phyloP scores from a whole-genome alignment of 2,113 vertebrate species.

The Morone saxatilis region DNA sequence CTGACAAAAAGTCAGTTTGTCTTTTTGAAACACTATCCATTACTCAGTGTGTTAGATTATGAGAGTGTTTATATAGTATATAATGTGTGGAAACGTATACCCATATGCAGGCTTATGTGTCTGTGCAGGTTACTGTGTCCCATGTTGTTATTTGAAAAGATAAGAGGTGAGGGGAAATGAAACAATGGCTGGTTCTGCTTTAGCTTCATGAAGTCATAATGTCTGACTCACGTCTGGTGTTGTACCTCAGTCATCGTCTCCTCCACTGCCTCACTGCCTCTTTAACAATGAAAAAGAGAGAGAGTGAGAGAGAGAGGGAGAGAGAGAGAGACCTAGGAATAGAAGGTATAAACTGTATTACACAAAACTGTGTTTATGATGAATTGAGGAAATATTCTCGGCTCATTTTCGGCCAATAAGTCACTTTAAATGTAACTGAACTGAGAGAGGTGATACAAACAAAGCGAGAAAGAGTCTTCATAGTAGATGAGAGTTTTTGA shows the following conservation, averaged over 20 bases:
- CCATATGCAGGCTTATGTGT: neutral
- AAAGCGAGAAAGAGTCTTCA: neutral
- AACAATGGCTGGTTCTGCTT: constrained; percentile 56
- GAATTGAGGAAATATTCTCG: neutral
- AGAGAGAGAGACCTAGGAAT: no score
- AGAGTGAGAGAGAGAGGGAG: neutral
- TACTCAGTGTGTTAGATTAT: neutral
- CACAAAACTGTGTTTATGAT: neutral
- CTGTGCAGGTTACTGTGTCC: neutral
- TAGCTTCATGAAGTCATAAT: constrained; percentile 31
- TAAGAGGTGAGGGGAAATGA: constrained; percentile 49
- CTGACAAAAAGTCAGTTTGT: neutral
- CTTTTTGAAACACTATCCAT: neutral
- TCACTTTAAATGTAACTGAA: neutral
- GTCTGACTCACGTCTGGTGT: constrained; percentile 40
- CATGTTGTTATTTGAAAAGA: constrained; percentile 42
- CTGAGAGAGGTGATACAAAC: neutral
- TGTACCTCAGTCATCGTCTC: constrained; percentile 36
- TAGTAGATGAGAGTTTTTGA: neutral
- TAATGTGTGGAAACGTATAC: neutral
- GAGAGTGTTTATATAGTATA: neutral
- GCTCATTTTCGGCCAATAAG: neutral
- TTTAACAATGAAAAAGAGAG: constrained; percentile 13
- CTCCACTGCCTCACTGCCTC: neutral
- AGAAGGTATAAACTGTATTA: neutral